Evolutionary conservation across 2,888 invertebrate species (phyloP).

Genomic region (Platycheirus rosarum): DNA sequence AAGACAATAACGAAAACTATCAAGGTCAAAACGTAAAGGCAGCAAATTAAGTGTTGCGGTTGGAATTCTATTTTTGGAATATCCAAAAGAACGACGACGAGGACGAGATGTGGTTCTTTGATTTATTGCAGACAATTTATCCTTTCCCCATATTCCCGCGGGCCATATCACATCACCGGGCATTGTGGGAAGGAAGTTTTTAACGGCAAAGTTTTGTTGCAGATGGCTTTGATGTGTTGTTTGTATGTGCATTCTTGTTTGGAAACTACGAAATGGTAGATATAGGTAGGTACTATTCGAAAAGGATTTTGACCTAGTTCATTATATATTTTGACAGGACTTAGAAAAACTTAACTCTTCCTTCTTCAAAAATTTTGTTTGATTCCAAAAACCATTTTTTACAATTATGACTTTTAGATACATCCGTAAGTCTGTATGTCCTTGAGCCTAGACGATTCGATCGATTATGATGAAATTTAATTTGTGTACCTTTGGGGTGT

Average conservation of each 20-base stretch:
- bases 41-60: slow-evolving; percentile 44
- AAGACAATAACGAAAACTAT: slow-evolving; percentile 2
- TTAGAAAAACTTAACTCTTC: too few relatives aligned
- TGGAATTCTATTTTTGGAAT: slow-evolving; percentile 40
- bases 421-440: too few relatives aligned
- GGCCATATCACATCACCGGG: slow-evolving; percentile 18
- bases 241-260: neutral
- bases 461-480: too few relatives aligned
- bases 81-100: neutral
- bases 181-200: neutral
- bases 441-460: too few relatives aligned
- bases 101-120: slow-evolving; percentile 22
- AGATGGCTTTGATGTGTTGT: neutral
- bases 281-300: neutral
- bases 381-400: too few relatives aligned
- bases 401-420: too few relatives aligned
- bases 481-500: too few relatives aligned
- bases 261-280: neutral
- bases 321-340: neutral
- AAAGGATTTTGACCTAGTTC: neutral
- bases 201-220: neutral
- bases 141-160: neutral
- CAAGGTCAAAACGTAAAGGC: slow-evolving; percentile 13
- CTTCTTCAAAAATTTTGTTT: too few relatives aligned
- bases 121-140: slow-evolving; percentile 23